phyloP scores from a whole-genome alignment of 64 coral and sea anemone genomes.

The Astreopora myriophthalma region DNA sequence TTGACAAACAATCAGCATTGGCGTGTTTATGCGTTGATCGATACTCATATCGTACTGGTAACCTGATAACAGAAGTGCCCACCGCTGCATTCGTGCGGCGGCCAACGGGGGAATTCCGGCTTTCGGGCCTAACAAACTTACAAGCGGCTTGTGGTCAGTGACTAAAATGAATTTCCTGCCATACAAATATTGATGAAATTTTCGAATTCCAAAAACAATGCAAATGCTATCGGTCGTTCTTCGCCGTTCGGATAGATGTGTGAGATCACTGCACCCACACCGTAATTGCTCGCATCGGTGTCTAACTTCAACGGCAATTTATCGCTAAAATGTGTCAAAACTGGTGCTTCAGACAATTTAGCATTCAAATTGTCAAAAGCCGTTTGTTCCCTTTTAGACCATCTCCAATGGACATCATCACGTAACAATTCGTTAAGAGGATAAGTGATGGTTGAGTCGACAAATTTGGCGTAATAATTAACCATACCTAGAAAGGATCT shows the following conservation, averaged over 20 bases:
- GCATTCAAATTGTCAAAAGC: background rate
- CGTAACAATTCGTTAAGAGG: conserved; percentile 1
- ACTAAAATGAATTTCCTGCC: conserved; percentile 8
- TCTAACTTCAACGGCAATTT: conserved; percentile 23
- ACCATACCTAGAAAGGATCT: conserved; percentile 20
- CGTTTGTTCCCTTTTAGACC: background rate
- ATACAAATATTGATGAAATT: conserved; percentile 51
- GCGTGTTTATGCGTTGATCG: no score
- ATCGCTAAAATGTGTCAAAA: background rate
- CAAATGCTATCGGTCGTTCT: conserved; percentile 30
- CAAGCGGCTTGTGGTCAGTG: conserved; percentile 25
- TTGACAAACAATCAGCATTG: background rate
- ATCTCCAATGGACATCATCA: background rate
- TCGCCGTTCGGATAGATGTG: background rate
- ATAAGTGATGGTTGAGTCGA: background rate
- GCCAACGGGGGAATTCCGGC: background rate
- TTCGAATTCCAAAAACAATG: conserved; percentile 16
- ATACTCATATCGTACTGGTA: background rate
- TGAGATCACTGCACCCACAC: conserved; percentile 30
- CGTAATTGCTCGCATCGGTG: background rate
- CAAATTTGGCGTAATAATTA: conserved; percentile 47
- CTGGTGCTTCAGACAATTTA: background rate
- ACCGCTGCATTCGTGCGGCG: background rate
- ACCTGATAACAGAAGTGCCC: background rate
- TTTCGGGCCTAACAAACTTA: no score